Conservation (phyloP, 2,797 vertebrate species). For the Loriculus beryllinus region DNA sequence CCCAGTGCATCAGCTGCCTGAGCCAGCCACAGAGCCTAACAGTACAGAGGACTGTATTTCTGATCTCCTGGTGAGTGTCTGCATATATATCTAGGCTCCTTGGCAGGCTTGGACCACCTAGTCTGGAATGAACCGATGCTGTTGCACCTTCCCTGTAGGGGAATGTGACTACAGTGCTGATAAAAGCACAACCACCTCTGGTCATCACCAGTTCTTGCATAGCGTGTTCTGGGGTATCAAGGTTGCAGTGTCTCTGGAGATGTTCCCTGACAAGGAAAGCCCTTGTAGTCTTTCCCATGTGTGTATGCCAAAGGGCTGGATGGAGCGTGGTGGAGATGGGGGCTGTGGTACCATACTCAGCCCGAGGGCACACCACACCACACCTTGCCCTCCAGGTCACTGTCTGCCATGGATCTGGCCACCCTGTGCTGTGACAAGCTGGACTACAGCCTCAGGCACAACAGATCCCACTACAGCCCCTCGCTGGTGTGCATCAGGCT, state of each 20-base stretch:
- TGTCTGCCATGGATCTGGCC: not conserved
- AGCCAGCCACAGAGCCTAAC: not conserved
- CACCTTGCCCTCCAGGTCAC: not conserved
- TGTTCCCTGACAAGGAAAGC: not conserved
- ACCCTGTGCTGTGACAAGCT: not conserved
- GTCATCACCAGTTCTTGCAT: not conserved
- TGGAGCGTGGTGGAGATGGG: rapidly evolving
- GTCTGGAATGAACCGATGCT: not conserved
- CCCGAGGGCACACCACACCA: not conserved
- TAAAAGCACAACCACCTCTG: not conserved
- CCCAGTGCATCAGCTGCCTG: not conserved
- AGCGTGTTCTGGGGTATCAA: rapidly evolving
- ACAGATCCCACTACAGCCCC: not conserved
- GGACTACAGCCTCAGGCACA: not conserved
- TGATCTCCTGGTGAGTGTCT: not conserved
- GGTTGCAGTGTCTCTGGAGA: not conserved
- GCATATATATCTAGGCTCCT: not conserved
- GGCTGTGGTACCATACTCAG: not conserved
- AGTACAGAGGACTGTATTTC: not conserved
- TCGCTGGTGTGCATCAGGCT: rapidly evolving
- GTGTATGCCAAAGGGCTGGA: rapidly evolving
- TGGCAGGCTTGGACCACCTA: not conserved
- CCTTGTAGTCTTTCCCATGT: rapidly evolving
- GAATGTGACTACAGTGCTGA: not conserved
- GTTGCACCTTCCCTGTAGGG: not conserved